phyloP scores from a whole-genome alignment of 2,113 vertebrate genomes.

The Neotoma lepida region DNA sequence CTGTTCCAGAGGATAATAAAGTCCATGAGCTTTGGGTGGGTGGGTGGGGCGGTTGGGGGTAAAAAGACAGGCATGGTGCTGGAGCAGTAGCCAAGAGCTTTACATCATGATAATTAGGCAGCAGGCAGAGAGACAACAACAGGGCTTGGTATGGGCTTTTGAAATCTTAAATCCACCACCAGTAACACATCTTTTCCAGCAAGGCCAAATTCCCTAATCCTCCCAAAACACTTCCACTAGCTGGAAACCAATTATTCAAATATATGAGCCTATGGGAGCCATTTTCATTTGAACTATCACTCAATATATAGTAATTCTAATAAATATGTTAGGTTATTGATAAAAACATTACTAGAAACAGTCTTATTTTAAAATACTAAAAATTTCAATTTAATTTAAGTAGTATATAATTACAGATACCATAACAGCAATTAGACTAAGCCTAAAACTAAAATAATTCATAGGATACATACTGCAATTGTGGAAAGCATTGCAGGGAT shows the following conservation, averaged over 20 bases:
- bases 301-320: not conserved
- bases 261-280: not conserved
- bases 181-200: not conserved
- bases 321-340: not conserved
- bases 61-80: not conserved
- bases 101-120: not conserved
- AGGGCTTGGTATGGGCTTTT: not conserved
- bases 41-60: too few relatives aligned
- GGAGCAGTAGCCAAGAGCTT: not conserved
- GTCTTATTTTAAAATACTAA: not conserved
- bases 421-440: conserved; percentile 1
- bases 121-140: not conserved
- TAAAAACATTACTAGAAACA: not conserved
- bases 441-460: not conserved
- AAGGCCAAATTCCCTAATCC: not conserved
- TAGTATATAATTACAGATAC: not conserved
- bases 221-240: not conserved
- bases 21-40: not conserved
- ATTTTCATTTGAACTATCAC: not conserved
- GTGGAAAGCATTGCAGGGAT: not conserved
- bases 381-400: not conserved
- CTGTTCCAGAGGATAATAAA: not conserved
- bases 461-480: not conserved
- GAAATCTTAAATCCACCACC: not conserved
- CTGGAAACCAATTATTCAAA: not conserved